Evolutionary conservation across 2,113 vertebrate genomes (phyloP), one percentile per base, ranked within the genome.

Genomic region (Mormyrus iriodes): DNA sequence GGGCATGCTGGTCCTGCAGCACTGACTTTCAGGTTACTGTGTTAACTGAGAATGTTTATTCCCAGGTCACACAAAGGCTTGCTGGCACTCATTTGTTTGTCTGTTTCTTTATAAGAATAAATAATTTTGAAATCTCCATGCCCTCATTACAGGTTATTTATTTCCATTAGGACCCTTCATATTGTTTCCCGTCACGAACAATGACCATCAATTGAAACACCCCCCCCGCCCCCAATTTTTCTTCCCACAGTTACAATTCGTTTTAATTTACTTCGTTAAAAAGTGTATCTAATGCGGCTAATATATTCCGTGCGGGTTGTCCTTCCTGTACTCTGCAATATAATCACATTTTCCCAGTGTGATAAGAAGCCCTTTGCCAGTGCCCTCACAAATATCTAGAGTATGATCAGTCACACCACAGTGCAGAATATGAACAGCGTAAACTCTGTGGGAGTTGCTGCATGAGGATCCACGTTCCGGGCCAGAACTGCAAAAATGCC

Each of bases 231-330:
- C 88, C 85, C 13, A 55, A 35, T 52, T 89, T 83, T 51, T 82
- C 44, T 65, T 55, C 53, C 89, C 89, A 82, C 73, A 58, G 90
- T 51, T 52, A 48, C 84, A 86, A 87, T 24, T 42, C 31, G 27
- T 92, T 91, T 89, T 91, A 88, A 91, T 92, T 91, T 88, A 83
- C 86, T 90, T 44, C 9, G 53, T 82, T 83, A 65, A 90, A 86
- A 90, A 88, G 83, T 87, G 44, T 87, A 89, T 84, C 88, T 89
- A 92, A 91, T 85, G 76, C 85, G 52, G 88, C 87, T 91, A 88
- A 91, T 90, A 86, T 91, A 91, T 93, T 92, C 89, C 35, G 69
- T 53, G 88, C 89, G 90, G 89, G 89, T 51, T 44, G 73, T 87
- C 86, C 53, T 49, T 88, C 46, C 44, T 85, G 61, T 89, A 85